phyloP scores from a whole-genome alignment of 2,888 invertebrate species.

The Ochropleura plecta region DNA sequence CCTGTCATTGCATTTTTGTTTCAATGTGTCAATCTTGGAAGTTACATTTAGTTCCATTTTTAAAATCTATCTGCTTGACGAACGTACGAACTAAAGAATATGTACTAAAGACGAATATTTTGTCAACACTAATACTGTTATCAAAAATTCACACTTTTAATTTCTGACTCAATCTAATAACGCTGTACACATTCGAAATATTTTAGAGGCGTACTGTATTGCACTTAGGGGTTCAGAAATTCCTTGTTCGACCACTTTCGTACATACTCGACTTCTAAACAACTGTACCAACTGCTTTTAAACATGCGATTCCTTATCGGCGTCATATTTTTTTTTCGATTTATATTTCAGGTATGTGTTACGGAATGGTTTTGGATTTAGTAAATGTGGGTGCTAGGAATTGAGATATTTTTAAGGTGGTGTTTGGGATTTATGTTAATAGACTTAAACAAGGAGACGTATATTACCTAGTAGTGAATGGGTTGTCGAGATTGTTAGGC shows the following conservation, averaged over 20 bases:
- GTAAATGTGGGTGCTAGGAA: background rate
- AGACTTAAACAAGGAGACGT: too few relatives aligned
- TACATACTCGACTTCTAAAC: constrained; percentile 38
- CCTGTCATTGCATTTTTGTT: background rate
- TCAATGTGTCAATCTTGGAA: background rate
- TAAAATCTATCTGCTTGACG: background rate
- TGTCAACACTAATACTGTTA: background rate
- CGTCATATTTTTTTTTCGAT: constrained; percentile 48
- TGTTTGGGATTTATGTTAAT: background rate
- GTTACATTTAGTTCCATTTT: background rate
- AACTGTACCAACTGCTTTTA: constrained; percentile 46
- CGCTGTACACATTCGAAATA: constrained; percentile 26
- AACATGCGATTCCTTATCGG: constrained; percentile 61
- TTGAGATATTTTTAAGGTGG: background rate
- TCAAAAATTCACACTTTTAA: background rate
- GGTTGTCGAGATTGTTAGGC: too few relatives aligned
- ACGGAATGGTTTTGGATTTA: constrained; percentile 7
- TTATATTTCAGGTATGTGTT: constrained; percentile 32
- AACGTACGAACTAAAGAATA: background rate
- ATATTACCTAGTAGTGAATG: too few relatives aligned
- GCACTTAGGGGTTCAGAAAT: constrained; percentile 41
- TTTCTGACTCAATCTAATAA: constrained; percentile 10
- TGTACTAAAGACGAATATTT: background rate
- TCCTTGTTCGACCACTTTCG: constrained; percentile 56
- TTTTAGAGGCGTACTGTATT: constrained; percentile 38